Evolutionary conservation across 2,113 vertebrate genomes (phyloP).

Genomic region (Caranx melampygus): DNA sequence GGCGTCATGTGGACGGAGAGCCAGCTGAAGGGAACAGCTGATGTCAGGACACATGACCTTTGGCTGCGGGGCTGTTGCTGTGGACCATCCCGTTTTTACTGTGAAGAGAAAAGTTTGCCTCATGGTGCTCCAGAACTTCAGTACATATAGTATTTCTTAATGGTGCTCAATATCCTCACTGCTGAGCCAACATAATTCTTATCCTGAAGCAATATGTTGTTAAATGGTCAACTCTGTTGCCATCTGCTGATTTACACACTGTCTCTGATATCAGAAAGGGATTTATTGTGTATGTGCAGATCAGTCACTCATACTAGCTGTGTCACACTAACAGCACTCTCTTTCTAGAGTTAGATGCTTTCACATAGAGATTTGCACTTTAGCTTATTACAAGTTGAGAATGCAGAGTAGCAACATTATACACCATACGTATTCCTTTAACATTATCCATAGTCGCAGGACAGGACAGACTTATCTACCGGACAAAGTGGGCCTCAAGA

Average conservation of each 20-base stretch:
- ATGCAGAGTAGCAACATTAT: not conserved
- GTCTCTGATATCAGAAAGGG: not conserved
- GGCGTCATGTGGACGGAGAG: constrained; percentile 22
- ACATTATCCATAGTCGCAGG: not conserved
- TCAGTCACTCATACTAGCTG: not conserved
- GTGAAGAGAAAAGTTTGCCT: constrained; percentile 14
- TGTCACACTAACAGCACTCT: not conserved
- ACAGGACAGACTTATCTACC: not conserved
- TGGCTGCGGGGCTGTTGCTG: constrained; percentile 14
- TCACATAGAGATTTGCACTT: not conserved
- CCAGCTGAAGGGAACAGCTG: constrained; percentile 32
- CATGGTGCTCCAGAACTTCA: not conserved
- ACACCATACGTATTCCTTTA: not conserved
- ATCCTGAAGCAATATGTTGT: not conserved
- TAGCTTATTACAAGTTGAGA: not conserved
- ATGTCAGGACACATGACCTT: constrained; percentile 12
- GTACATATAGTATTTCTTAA: constrained; percentile 12
- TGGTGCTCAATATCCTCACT: constrained; percentile 15
- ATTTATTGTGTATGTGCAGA: constrained; percentile 4
- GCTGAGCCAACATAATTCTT: constrained; percentile 2
- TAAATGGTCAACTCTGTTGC: not conserved
- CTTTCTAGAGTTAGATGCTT: not conserved
- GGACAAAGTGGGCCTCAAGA: not conserved
- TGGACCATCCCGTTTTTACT: constrained; percentile 38
- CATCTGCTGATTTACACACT: not conserved